Evolutionary conservation across 2,113 vertebrate genomes (phyloP).

Genomic region (Speoplatyrhinus poulsoni): DNA sequence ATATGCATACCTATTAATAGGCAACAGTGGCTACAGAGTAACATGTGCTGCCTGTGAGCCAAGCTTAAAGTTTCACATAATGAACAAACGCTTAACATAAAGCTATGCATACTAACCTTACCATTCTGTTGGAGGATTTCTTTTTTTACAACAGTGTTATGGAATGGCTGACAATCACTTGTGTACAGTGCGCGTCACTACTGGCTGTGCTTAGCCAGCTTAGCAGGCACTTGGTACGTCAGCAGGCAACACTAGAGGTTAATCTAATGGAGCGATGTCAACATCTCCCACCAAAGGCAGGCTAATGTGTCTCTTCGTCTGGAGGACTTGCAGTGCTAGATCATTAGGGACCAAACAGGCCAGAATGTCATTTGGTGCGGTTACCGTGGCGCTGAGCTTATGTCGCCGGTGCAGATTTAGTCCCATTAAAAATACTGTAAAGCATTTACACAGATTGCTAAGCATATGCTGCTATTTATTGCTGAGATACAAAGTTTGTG

Average conservation of each 20-base stretch:
- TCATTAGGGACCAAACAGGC: neutral
- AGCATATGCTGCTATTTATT: constrained; percentile 58
- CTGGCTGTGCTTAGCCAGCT: neutral
- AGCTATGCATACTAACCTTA: no score
- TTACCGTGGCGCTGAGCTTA: constrained; percentile 14
- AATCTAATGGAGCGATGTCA: neutral
- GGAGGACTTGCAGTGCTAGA: neutral
- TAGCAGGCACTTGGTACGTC: neutral
- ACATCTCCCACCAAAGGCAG: neutral
- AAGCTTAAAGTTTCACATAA: no score
- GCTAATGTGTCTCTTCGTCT: neutral
- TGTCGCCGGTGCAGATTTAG: constrained; percentile 11
- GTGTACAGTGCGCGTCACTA: neutral
- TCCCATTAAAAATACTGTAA: constrained; percentile 22
- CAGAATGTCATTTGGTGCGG: constrained; percentile 28
- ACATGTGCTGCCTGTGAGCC: no score
- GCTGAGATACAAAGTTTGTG: constrained; percentile 52
- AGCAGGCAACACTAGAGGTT: neutral
- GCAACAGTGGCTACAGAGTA: no score
- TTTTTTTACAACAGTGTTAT: no score
- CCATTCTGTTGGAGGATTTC: no score
- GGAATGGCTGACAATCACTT: neutral
- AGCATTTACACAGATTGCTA: constrained; percentile 56
- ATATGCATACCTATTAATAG: no score
- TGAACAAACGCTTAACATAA: no score